Conservation (phyloP, 2,888 invertebrate genomes). For the Eilema griseolum region DNA sequence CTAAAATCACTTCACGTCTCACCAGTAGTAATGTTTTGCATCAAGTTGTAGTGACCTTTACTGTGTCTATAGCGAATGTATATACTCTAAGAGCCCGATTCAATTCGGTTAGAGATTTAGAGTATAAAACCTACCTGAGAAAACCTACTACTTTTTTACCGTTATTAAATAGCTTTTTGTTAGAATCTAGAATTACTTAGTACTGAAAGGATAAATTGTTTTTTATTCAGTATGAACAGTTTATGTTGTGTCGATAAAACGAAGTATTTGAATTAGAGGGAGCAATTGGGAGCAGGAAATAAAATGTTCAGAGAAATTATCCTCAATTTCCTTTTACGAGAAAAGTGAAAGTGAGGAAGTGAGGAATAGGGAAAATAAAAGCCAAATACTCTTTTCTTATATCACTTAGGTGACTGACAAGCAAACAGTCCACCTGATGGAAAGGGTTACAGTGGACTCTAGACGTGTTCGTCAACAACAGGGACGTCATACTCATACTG, state of each 20-base stretch:
- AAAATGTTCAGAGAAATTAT: neutral
- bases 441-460: too few relatives aligned
- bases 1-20: too few relatives aligned
- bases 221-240: neutral
- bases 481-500: too few relatives aligned
- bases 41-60: neutral
- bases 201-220: neutral
- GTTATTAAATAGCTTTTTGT: conserved; percentile 5
- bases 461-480: too few relatives aligned
- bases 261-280: neutral
- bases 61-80: too few relatives aligned
- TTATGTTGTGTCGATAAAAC: neutral
- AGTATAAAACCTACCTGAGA: conserved; percentile 10
- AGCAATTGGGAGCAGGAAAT: neutral
- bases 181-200: neutral
- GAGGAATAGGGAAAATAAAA: too few relatives aligned
- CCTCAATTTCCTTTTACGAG: neutral
- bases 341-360: neutral
- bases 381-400: too few relatives aligned
- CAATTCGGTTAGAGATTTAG: neutral
- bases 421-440: too few relatives aligned
- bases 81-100: neutral
- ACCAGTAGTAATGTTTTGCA: neutral
- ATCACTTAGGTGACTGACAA: too few relatives aligned
- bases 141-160: neutral